A percentile compares a stretch with the other conserved stretches of the same genome.
phyloP scores from a whole-genome alignment of 2,113 vertebrate genomes.

The Tetraodon nigroviridis region DNA sequence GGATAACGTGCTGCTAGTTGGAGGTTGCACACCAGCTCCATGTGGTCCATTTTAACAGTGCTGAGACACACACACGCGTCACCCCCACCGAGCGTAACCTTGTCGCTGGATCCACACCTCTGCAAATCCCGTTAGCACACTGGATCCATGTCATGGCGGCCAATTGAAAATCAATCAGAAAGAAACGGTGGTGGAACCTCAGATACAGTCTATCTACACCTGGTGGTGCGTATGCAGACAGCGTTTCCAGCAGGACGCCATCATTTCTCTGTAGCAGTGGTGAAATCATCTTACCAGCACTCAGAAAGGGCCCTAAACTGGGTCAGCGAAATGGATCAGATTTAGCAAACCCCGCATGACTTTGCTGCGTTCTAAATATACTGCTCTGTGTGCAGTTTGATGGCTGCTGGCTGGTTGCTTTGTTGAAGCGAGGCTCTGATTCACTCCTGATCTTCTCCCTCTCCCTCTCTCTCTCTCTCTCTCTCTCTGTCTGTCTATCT shows the following conservation, averaged over 20 bases:
- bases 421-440: background rate
- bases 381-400: constrained; percentile 1
- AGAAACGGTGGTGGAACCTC: background rate
- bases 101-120: constrained; percentile 45
- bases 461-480: no score
- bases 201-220: background rate
- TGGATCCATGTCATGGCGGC: constrained; percentile 21
- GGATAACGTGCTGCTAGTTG: no score
- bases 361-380: constrained; percentile 12
- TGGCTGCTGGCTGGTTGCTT: constrained; percentile 10
- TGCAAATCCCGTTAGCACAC: constrained; percentile 19
- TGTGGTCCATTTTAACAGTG: no score
- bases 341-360: constrained; percentile 7
- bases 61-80: background rate
- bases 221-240: no score
- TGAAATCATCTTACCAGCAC: no score
- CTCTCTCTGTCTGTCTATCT: background rate
- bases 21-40: no score
- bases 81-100: constrained; percentile 31
- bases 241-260: no score
- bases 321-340: background rate
- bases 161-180: constrained; percentile 44
- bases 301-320: no score
- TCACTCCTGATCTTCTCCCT: background rate
- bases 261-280: no score